These are phyloP conservation scores for Hypsibius dujardini DNA, from an alignment of 1,140 invertebrate species.

Conservation along the genomic window DNA sequence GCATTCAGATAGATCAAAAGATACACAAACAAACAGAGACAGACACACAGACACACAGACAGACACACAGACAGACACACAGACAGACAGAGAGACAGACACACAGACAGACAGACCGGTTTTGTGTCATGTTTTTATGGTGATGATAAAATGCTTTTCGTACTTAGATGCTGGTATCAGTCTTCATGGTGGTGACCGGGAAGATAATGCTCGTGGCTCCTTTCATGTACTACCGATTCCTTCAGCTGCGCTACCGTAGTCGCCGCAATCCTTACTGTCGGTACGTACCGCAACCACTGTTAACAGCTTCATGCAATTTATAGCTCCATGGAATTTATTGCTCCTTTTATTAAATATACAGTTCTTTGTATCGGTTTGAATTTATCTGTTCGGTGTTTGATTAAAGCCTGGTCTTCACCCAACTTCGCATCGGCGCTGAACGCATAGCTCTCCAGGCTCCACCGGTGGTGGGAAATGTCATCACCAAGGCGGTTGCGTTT, in stretches of 20 bases:
- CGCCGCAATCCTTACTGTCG: conserved; percentile 78
- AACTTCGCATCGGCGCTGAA: not conserved
- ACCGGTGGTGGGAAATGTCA: not conserved
- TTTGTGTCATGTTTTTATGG: too few species aligned
- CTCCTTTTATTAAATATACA: not conserved
- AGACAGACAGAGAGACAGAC: too few species aligned
- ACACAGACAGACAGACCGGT: too few species aligned
- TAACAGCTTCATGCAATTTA: conserved; percentile 15
- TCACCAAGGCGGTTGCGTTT: not conserved
- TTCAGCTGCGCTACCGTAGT: conserved; percentile 67
- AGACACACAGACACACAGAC: too few species aligned
- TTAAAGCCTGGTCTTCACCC: not conserved
- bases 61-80: too few species aligned
- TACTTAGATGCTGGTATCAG: not conserved
- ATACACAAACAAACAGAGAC: too few species aligned
- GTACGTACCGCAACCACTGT: conserved; percentile 25
- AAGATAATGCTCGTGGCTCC: conserved; percentile 44
- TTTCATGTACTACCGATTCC: conserved; percentile 84
- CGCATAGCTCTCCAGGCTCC: not conserved
- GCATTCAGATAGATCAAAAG: too few species aligned
- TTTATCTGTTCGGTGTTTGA: not conserved
- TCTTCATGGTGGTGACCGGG: conserved; percentile 4
- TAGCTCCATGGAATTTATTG: not conserved
- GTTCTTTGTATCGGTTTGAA: not conserved
- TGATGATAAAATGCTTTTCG: too few species aligned